phyloP scores from a whole-genome alignment of 2,888 invertebrate species.

The Baronia brevicornis region DNA sequence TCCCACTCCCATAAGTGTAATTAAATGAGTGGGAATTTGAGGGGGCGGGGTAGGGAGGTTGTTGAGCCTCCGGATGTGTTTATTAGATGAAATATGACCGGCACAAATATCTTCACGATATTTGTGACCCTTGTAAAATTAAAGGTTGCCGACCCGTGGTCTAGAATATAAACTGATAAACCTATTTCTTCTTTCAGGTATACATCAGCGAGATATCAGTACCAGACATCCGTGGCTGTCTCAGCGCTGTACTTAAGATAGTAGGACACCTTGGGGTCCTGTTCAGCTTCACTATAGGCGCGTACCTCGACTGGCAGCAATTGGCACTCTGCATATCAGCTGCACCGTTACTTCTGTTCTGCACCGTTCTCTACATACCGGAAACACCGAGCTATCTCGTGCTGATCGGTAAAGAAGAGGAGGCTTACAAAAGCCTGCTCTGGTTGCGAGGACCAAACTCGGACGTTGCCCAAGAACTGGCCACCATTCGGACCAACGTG shows the following conservation, averaged over 20 bases:
- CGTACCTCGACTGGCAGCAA: conserved; percentile 89
- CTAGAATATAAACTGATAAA: conserved; percentile 3
- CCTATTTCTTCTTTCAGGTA: conserved; percentile 68
- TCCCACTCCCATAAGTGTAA: too few species aligned
- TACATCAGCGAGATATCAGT: conserved; percentile 95
- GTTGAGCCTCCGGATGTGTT: too few species aligned
- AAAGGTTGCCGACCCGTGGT: too few species aligned
- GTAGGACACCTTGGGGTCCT: conserved; percentile 90
- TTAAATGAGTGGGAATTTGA: too few species aligned
- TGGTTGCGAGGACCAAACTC: conserved; percentile 89
- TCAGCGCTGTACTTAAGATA: conserved; percentile 91
- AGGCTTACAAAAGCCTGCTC: conserved; percentile 79
- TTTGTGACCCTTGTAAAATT: neutral
- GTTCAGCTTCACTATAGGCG: conserved; percentile 88
- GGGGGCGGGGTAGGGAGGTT: too few species aligned
- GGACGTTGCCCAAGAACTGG: conserved; percentile 84
- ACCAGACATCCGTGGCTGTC: conserved; percentile 88
- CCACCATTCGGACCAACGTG: conserved; percentile 81
- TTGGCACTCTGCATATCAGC: conserved; percentile 87
- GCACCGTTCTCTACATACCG: conserved; percentile 86
- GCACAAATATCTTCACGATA: neutral
- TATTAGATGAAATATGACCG: neutral
- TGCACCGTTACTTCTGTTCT: conserved; percentile 84
- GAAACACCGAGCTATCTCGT: conserved; percentile 92
- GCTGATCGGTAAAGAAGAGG: conserved; percentile 82